Base-by-base conservation (phyloP, 2,797 vertebrate species). In the Anas acuta region DNA sequence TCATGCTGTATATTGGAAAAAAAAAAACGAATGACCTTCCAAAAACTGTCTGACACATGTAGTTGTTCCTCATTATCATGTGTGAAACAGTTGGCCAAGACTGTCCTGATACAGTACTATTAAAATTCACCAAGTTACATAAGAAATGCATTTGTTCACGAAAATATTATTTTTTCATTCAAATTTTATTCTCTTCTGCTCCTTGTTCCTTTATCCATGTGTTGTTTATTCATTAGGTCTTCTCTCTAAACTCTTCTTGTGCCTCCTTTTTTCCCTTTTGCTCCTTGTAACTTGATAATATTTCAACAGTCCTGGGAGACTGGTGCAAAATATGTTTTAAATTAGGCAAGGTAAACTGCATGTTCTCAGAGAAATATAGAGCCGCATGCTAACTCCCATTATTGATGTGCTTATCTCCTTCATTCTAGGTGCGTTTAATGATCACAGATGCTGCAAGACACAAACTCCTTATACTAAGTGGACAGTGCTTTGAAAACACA, bases 401-500 rank as follows among this genome's bases (percentile, higher is more conserved):
- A 35, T 16, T 83, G 54, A 88, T 45, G 4, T 21, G 3, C 56
- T 79, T 80, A 60, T 89, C 37, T 83, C 19, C 65, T 96, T 92
- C 57, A 45, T 93, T 84, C 20, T 57, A 99, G 99, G 99, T 98
- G 66, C 99, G 99, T 78, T 97, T 99, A 95, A 99, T 99, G 99
- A 98, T 99, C 97, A 99, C 99, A 22, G 99, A 99, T 37, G 98
- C 98, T 15, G 98, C 99, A 94, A 98, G 99, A 78, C 99, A 99
- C 98, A 99, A 99, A 91, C 98, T 99, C 62, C 98, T 99, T 56
- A 98, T 99, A 77, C 97, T 99, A 56, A 99, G 99, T 1, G 99
- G 99, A 9, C 99, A 99, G 86, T 99, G 99, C 97, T 98, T 99
- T 94, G 99, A 99, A 97, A 99, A 98, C 82, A 99, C 99, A 0